phyloP scores from a whole-genome alignment of 2,113 vertebrate species.

The Dasypus novemcinctus region DNA sequence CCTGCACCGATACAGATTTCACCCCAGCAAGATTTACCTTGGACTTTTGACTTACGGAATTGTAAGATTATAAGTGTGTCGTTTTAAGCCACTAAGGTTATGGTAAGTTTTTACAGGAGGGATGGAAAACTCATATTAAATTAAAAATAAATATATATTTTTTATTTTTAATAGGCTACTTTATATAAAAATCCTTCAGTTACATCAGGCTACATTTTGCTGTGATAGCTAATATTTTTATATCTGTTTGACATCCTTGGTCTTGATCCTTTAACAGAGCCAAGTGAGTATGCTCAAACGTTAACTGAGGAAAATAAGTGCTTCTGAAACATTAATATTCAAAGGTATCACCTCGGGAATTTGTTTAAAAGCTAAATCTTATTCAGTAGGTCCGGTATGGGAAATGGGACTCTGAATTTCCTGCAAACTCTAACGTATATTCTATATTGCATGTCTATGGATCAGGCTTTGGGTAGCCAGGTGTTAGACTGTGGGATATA shows the following conservation, averaged over 20 bases:
- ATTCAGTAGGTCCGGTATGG: not conserved
- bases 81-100: not conserved
- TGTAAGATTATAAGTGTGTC: not conserved
- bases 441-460: not conserved
- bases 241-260: not conserved
- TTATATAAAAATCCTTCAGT: not conserved
- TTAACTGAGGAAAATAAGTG: not conserved
- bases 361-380: not conserved
- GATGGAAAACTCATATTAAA: not conserved
- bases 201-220: not conserved
- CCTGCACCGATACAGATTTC: not conserved
- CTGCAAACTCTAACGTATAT: not conserved
- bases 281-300: too few relatives aligned
- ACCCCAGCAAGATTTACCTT: not conserved
- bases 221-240: not conserved
- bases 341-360: not conserved
- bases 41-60: not conserved
- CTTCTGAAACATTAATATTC: not conserved
- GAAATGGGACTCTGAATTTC: not conserved
- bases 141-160: too few relatives aligned
- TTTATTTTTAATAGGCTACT: not conserved
- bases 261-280: not conserved
- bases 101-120: not conserved
- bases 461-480: not conserved
- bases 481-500: not conserved